A percentile compares a stretch with the other conserved stretches of the same genome.
phyloP scores from a whole-genome alignment of 2,113 vertebrate genomes.

The Sterrhoptilus dennistouni region DNA sequence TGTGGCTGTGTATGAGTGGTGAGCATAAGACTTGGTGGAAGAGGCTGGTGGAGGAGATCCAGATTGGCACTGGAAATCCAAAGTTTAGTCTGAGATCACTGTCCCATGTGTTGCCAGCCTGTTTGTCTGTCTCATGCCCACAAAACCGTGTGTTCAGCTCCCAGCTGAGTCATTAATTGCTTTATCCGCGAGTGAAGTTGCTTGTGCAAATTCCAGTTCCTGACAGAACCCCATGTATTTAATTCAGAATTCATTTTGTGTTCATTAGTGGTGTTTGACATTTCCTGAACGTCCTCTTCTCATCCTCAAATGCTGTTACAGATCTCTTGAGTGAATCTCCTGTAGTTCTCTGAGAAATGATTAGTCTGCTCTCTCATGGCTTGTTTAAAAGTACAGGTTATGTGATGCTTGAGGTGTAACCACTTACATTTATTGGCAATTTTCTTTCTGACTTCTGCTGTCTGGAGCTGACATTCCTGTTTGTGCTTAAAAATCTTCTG shows the following conservation, averaged over 20 bases:
- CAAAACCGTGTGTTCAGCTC: not conserved
- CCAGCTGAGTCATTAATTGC: not conserved
- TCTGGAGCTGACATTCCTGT: not conserved
- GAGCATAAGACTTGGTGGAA: not conserved
- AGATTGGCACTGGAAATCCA: not conserved
- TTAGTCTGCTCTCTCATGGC: not conserved
- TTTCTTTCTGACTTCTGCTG: not conserved
- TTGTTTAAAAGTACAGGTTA: not conserved
- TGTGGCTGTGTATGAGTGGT: not conserved
- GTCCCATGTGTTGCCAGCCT: not conserved
- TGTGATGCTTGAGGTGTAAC: not conserved
- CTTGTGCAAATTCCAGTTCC: not conserved
- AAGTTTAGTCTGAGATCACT: not conserved
- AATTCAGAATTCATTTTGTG: not conserved
- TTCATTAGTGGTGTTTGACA: not conserved
- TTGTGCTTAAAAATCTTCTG: not conserved
- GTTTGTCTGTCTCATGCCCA: not conserved
- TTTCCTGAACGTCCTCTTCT: not conserved
- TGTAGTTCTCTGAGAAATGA: not conserved
- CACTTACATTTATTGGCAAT: not conserved
- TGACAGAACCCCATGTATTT: not conserved
- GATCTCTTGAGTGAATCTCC: not conserved
- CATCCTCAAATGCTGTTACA: not conserved
- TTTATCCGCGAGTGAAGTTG: not conserved
- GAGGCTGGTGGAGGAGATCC: not conserved